Conservation (phyloP, 2,113 vertebrate species). For the Larimichthys polyactis region DNA sequence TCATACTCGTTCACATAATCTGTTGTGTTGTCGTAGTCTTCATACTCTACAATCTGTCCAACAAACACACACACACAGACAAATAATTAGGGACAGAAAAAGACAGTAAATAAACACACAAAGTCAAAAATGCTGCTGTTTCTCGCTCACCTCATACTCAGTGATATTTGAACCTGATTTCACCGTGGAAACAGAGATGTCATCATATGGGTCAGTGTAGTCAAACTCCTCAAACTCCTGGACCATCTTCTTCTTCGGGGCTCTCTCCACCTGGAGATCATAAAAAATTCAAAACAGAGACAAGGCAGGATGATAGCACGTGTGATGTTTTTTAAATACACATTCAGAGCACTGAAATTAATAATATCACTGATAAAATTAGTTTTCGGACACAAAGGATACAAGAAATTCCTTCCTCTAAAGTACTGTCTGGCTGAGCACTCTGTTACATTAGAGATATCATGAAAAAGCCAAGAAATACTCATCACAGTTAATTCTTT, state of each 20-base stretch:
- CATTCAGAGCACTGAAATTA: neutral
- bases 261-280: conserved; percentile 70
- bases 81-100: neutral
- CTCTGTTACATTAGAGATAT: neutral
- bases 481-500: neutral
- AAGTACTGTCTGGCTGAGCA: neutral
- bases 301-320: neutral
- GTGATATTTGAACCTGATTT: conserved; percentile 73
- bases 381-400: neutral
- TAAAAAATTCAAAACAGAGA: conserved; percentile 2
- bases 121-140: neutral
- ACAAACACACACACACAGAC: neutral
- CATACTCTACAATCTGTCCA: conserved; percentile 82
- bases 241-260: conserved; percentile 55
- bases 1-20: conserved; percentile 76
- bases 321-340: neutral
- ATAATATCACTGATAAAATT: neutral
- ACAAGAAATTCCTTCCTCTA: neutral
- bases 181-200: conserved; percentile 77
- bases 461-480: neutral
- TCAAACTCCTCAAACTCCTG: conserved; percentile 80
- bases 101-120: neutral
- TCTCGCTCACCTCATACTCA: conserved; percentile 82
- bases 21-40: conserved; percentile 79
- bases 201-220: conserved; percentile 78